Conservation (phyloP, 2,113 vertebrate species). For the Dasypus novemcinctus region DNA sequence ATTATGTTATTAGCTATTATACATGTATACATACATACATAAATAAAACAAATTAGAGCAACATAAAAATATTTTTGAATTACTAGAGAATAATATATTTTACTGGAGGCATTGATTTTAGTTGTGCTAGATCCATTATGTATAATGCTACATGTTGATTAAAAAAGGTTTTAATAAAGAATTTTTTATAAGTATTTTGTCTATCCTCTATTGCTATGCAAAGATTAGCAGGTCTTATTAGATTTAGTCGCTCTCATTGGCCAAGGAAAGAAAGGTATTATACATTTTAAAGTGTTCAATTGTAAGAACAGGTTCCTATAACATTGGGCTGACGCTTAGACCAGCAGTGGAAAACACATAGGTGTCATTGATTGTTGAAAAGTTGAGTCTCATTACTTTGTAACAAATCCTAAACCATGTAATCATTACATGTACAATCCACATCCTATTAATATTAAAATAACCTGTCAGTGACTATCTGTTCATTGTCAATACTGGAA, state of each 20-base stretch:
- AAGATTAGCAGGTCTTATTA: slow-evolving; percentile 45
- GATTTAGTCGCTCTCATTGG: not conserved
- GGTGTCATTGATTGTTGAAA: not conserved
- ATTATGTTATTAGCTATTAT: not conserved
- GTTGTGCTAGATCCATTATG: not conserved
- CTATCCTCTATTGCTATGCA: not conserved
- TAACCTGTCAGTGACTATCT: slow-evolving; percentile 2
- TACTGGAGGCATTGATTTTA: slow-evolving; percentile 30
- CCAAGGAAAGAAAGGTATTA: not conserved
- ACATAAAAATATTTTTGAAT: not conserved
- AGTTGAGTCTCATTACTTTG: not conserved
- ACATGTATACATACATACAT: not conserved
- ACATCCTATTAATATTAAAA: slow-evolving; percentile 19
- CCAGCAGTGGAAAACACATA: not conserved
- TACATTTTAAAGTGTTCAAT: not conserved
- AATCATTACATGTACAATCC: not conserved
- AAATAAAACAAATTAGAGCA: not conserved
- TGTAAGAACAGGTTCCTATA: not conserved
- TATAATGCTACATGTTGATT: slow-evolving; percentile 31
- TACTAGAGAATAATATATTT: not conserved
- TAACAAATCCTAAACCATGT: slow-evolving; percentile 23
- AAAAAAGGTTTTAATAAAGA: slow-evolving; percentile 60
- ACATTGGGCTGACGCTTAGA: not conserved
- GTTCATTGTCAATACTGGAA: slow-evolving; percentile 14
- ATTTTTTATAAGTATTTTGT: not conserved